Evolutionary conservation across 2,113 vertebrate genomes (phyloP).

Genomic region (Synchiropus splendidus): DNA sequence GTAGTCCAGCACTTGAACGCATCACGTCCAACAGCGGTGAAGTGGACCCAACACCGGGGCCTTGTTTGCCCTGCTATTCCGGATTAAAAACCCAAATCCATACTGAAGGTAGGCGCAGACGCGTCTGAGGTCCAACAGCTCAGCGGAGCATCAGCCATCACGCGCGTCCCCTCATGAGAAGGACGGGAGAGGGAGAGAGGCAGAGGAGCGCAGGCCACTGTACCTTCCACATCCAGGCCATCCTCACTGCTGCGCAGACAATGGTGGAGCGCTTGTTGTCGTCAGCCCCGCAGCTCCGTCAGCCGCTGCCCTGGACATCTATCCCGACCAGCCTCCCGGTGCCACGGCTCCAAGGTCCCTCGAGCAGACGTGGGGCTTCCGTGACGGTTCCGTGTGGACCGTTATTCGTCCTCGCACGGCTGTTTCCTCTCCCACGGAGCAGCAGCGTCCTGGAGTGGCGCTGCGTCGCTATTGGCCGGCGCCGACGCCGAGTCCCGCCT

Average conservation of each 20-base stretch:
- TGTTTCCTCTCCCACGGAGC: conserved; percentile 18
- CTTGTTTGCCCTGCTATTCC: too few species aligned
- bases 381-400: conserved; percentile 13
- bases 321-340: conserved; percentile 6
- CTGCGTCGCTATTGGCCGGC: conserved; percentile 45
- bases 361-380: background rate
- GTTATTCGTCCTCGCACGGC: conserved; percentile 46
- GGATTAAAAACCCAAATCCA: too few species aligned
- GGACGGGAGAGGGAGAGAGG: too few species aligned
- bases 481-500: conserved; percentile 35
- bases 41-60: too few species aligned
- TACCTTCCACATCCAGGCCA: conserved; percentile 76
- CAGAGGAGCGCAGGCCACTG: too few species aligned
- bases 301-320: conserved; percentile 8
- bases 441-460: conserved; percentile 25
- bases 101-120: too few species aligned
- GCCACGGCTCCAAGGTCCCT: background rate
- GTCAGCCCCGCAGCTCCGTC: conserved; percentile 9
- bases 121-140: too few species aligned
- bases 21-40: too few species aligned
- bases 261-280: conserved; percentile 40
- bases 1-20: too few species aligned
- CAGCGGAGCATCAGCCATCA: too few species aligned
- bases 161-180: too few species aligned
- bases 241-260: conserved; percentile 51